Conservation (phyloP, 1,140 invertebrate genomes). For the Tetraneura akinire region DNA sequence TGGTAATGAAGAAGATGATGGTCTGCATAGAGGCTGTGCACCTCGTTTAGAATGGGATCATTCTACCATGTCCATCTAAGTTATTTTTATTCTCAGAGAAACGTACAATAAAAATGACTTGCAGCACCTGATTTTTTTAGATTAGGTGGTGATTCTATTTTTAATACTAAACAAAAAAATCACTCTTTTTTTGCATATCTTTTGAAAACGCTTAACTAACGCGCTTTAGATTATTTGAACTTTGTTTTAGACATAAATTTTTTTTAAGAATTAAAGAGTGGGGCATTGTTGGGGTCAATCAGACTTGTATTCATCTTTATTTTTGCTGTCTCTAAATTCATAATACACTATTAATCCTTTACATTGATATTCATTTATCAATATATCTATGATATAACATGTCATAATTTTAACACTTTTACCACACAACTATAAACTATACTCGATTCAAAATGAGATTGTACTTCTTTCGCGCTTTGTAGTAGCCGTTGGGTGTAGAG, state of each 20-base stretch:
- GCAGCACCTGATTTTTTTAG: constrained; percentile 34
- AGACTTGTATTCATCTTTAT: constrained; percentile 31
- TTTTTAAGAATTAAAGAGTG: constrained; percentile 39
- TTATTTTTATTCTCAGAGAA: constrained; percentile 1
- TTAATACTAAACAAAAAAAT: constrained; percentile 50
- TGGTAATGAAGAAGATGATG: constrained; percentile 57
- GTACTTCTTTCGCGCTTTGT: too few relatives aligned
- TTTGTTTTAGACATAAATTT: constrained; percentile 30
- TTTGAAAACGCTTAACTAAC: constrained; percentile 47
- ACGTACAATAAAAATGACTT: constrained; percentile 33
- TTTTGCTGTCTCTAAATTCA: constrained; percentile 38
- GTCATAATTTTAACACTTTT: constrained; percentile 3
- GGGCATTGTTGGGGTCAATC: constrained; percentile 35
- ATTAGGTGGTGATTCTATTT: constrained; percentile 44
- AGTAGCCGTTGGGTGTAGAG: too few relatives aligned
- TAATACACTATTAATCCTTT: constrained; percentile 36
- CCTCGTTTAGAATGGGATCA: constrained; percentile 50
- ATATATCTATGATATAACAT: background rate
- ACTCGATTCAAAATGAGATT: too few relatives aligned
- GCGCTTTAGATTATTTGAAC: constrained; percentile 44
- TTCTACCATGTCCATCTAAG: constrained; percentile 47
- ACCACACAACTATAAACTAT: background rate
- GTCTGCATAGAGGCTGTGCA: constrained; percentile 32
- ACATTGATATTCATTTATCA: constrained; percentile 20
- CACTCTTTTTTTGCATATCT: constrained; percentile 50